Percentiles rank a stretch among this genome's conserved stretches.
Evolutionary conservation across 2,888 invertebrate species (phyloP).

Genomic region (Ennomos fuscantarius): DNA sequence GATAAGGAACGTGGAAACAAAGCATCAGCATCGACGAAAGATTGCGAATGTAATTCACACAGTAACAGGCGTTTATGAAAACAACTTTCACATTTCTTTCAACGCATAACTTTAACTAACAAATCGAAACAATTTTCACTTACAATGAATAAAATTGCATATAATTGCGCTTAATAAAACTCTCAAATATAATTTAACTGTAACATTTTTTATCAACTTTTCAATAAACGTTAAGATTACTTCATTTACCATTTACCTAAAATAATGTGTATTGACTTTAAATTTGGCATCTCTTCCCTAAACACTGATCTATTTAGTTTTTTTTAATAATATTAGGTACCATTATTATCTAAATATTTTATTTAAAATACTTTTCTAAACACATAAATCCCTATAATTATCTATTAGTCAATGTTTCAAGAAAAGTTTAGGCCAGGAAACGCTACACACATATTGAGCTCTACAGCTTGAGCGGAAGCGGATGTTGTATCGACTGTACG

Average conservation of each 20-base stretch:
- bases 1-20: conserved; percentile 27
- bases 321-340: conserved; percentile 70
- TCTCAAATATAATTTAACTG: conserved; percentile 85
- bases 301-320: conserved; percentile 79
- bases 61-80: conserved; percentile 49
- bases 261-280: conserved; percentile 88
- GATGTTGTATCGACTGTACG: conserved; percentile 3
- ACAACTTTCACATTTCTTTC: conserved; percentile 68
- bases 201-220: conserved; percentile 83
- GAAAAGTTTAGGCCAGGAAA: conserved; percentile 79
- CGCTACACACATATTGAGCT: conserved; percentile 69
- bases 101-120: conserved; percentile 85
- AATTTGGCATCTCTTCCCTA: conserved; percentile 87
- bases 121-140: conserved; percentile 84
- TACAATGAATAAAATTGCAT: conserved; percentile 84
- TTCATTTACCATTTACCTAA: conserved; percentile 85
- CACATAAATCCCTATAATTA: conserved; percentile 83
- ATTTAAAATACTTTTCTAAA: conserved; percentile 85
- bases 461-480: conserved; percentile 60
- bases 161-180: conserved; percentile 83
- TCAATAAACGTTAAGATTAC: conserved; percentile 83
- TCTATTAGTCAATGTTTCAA: conserved; percentile 81
- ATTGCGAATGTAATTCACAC: conserved; percentile 38
- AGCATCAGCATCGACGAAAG: conserved; percentile 38
- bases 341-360: conserved; percentile 82